Evolutionary conservation across 2,113 vertebrate species (phyloP).

Genomic region (Neodon shergylaensis): DNA sequence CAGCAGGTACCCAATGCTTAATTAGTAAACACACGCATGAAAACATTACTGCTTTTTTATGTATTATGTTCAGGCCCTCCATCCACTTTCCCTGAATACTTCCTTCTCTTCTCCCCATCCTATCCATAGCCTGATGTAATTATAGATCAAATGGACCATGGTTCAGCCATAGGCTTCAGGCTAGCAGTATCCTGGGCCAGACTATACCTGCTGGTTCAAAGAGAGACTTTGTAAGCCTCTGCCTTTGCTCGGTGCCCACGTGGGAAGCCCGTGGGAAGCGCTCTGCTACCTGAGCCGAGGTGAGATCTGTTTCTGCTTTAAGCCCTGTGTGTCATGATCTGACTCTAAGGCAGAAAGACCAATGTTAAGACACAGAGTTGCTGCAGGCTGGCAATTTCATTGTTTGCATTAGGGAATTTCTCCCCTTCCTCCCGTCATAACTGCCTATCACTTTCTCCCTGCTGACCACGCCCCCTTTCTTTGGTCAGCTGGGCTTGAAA

Average conservation of each 20-base stretch:
- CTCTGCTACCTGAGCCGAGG: background rate
- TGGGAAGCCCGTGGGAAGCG: background rate
- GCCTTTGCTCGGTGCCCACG: background rate
- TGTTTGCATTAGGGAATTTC: background rate
- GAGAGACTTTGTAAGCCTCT: background rate
- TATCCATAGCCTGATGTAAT: background rate
- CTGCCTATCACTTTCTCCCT: background rate
- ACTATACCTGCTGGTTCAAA: background rate
- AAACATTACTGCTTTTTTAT: background rate
- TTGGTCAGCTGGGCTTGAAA: background rate
- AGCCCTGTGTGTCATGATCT: background rate
- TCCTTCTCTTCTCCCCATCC: background rate
- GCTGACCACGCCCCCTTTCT: background rate
- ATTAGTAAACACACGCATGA: background rate
- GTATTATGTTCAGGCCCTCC: background rate
- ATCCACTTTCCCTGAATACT: constrained; percentile 6
- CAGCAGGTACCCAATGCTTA: background rate
- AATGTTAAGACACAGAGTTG: background rate
- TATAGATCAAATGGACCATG: background rate
- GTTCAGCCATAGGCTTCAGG: background rate
- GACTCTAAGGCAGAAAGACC: background rate
- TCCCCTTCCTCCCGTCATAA: background rate
- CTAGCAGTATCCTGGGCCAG: background rate
- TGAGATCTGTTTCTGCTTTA: background rate
- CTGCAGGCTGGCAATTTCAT: background rate